phyloP scores from a whole-genome alignment of 2,113 vertebrate genomes.

The Gallinago jamesoni region DNA sequence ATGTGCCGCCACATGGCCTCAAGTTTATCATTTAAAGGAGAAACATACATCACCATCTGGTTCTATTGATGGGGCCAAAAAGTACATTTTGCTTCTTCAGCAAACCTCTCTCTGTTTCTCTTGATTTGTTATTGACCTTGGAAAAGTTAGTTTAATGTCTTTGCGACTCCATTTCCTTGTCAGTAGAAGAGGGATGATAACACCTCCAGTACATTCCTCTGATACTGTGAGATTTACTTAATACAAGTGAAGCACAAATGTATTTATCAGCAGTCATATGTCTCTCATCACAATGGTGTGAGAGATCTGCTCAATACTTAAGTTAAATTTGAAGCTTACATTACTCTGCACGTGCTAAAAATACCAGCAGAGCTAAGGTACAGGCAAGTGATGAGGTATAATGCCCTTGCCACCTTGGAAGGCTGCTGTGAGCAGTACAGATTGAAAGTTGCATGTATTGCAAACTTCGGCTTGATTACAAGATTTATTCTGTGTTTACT shows the following conservation, averaged over 20 bases:
- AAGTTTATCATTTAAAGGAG: background rate
- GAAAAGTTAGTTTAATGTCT: background rate
- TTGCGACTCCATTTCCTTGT: background rate
- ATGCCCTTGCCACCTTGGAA: conserved; percentile 46
- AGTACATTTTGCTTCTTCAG: background rate
- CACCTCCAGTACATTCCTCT: background rate
- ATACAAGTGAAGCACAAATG: background rate
- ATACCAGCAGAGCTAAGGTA: background rate
- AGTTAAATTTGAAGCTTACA: background rate
- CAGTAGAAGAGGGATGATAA: background rate
- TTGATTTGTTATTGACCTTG: background rate
- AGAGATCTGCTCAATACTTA: background rate
- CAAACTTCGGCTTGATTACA: conserved; percentile 64
- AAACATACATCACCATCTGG: background rate
- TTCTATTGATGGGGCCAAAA: background rate
- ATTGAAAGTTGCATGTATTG: conserved; percentile 57
- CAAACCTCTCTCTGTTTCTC: background rate
- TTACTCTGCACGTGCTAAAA: background rate
- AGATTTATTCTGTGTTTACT: conserved; percentile 68
- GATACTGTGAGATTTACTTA: background rate
- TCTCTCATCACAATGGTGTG: background rate
- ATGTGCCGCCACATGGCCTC: background rate
- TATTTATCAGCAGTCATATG: background rate
- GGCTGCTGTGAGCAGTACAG: conserved; percentile 69
- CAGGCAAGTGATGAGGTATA: background rate